Percentiles rank a stretch among this genome's conserved stretches.
Conservation (phyloP, 2,797 vertebrate species). For the Triplophysa yarkandensis region DNA sequence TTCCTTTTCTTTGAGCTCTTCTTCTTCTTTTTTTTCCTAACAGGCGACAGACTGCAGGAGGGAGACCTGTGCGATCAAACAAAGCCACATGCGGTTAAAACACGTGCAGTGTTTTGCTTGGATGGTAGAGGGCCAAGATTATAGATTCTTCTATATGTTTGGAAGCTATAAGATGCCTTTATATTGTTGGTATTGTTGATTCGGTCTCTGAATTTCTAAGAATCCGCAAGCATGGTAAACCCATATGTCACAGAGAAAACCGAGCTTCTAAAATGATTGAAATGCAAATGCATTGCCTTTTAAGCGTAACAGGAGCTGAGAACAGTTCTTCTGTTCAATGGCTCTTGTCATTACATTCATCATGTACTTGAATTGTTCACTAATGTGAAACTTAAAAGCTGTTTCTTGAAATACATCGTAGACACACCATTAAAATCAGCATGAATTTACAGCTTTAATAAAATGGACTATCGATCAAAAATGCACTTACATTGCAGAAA, state of each 20-base stretch:
- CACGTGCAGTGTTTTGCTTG: neutral
- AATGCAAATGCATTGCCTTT: constrained; percentile 3
- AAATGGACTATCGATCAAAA: neutral
- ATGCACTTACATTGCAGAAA: neutral
- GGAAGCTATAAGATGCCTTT: neutral
- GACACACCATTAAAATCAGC: neutral
- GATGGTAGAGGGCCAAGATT: neutral
- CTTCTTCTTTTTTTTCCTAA: constrained; percentile 95
- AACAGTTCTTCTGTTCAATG: constrained; percentile 16
- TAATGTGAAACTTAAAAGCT: constrained; percentile 24
- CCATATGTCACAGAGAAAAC: neutral
- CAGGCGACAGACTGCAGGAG: constrained; percentile 86
- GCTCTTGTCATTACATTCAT: constrained; percentile 29
- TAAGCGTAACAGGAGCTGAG: constrained; percentile 13
- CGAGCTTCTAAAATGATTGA: neutral
- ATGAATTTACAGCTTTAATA: constrained; percentile 1
- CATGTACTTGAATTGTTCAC: constrained; percentile 1
- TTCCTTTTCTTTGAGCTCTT: constrained; percentile 94
- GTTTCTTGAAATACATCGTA: constrained; percentile 5
- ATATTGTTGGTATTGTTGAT: neutral
- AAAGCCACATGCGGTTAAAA: constrained; percentile 34
- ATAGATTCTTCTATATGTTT: neutral
- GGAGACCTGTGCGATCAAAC: constrained; percentile 78
- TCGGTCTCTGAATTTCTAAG: neutral
- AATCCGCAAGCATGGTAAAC: neutral